Base-by-base conservation (phyloP, 2,797 vertebrate genomes). In the Protosalanx chinensis region DNA sequence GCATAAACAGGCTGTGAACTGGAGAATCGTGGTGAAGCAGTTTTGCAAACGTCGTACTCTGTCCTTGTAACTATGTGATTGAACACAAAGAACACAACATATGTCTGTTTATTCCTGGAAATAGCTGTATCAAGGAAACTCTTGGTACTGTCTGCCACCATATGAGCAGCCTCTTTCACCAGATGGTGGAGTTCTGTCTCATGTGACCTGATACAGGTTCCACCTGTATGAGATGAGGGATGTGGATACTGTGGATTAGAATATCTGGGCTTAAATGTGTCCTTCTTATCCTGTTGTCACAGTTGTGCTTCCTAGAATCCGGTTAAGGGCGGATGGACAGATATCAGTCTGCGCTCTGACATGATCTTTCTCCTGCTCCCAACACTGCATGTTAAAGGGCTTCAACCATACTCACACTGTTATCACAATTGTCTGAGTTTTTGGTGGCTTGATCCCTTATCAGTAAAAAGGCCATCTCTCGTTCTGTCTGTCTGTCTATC, bases 221-320 rank as follows among this genome's bases (percentile, higher is more conserved):
- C 51, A 56, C 6, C 18, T n/a, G 51, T 56, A n/a, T 16, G 15
- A 16, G 6, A n/a, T 56, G 51, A 56, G 51, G 18, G 18, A 56
- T 15, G 46, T 2, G 2, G 10, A n/a, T 56, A 4, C 13, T 53
- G 2, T 81, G 80, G 71, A 72, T 70, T 71, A 73, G 61, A 73
- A 76, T 67, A 77, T 16, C 51, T 18, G 51, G 79, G 70, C 66
- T 69, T 68, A 64, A 80, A 81, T 81, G 67, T 73, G 67, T 81
- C 67, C 53, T 69, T 64, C 65, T 41, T 46, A 67, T 37, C 62
- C 35, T 49, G 59, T 70, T 72, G 73, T 41, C 27, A 23, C 72
- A 20, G 70, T 82, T 51, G 82, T 85, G 37, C 84, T 78, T 77
- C 67, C 65, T 41, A 64, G 33, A 16, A 61, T 61, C 33, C n/a